These are phyloP conservation scores for Coturnix japonica DNA, from an alignment of 2,113 vertebrate species.

Conservation along the genomic window DNA sequence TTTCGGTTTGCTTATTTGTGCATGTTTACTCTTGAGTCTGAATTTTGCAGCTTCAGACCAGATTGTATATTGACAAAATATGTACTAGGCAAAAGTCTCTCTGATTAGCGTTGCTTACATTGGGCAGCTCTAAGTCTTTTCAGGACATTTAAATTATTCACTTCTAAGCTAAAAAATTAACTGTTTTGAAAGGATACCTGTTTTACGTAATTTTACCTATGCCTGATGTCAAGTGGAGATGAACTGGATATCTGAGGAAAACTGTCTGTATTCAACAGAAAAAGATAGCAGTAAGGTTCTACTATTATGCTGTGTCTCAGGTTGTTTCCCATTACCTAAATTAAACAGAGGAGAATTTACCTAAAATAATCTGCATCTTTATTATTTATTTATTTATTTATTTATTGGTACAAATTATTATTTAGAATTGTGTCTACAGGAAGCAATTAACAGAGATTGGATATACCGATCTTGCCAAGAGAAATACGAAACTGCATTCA, in stretches of 20 bases:
- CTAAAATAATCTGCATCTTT: neutral
- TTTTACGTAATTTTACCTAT: neutral
- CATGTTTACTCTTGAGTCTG: neutral
- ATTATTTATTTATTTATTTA: neutral
- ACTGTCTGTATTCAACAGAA: neutral
- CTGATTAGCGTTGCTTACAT: neutral
- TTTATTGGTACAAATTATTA: neutral
- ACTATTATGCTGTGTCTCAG: neutral
- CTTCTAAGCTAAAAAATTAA: neutral
- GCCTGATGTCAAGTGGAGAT: neutral
- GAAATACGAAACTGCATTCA: conserved; percentile 26
- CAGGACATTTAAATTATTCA: neutral
- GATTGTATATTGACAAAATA: neutral
- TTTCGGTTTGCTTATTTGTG: neutral
- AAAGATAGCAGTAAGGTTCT: neutral
- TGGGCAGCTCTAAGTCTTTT: neutral
- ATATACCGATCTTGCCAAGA: conserved; percentile 5
- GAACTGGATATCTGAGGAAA: neutral
- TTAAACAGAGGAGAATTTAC: conserved; percentile 24
- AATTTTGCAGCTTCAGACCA: neutral
- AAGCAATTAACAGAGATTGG: neutral
- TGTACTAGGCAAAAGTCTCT: neutral
- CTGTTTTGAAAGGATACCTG: neutral
- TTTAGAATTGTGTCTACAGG: neutral
- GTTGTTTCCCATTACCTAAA: neutral